Evolutionary conservation across 2,888 invertebrate genomes (phyloP).

Genomic region (Drosophila nigricruria): DNA sequence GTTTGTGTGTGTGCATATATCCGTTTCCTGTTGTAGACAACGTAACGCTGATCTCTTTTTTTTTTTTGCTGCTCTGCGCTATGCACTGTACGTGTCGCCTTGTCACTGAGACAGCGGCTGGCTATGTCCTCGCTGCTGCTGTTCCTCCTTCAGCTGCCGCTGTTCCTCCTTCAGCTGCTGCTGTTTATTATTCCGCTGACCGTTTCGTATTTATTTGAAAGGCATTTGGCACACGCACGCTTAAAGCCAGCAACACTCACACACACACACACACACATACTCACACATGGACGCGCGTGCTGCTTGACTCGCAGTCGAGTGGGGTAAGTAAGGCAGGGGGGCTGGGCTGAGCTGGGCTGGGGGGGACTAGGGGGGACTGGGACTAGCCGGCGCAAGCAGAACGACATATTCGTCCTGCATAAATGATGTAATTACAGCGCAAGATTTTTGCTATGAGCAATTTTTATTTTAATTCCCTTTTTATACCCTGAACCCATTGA

Average conservation of each 20-base stretch:
- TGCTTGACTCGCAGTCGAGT: constrained; percentile 34
- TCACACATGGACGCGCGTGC: constrained; percentile 46
- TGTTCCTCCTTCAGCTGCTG: too few relatives aligned
- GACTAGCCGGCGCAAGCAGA: constrained; percentile 59
- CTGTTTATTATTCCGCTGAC: constrained; percentile 82
- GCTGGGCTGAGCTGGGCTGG: too few relatives aligned
- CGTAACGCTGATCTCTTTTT: constrained; percentile 61
- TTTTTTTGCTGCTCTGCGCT: constrained; percentile 32
- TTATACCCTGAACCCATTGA: too few relatives aligned
- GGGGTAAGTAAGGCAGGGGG: not conserved
- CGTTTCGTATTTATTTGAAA: constrained; percentile 80
- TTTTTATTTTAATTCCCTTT: constrained; percentile 77
- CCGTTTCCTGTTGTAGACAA: constrained; percentile 63
- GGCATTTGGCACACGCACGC: constrained; percentile 71
- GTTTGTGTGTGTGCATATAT: constrained; percentile 40
- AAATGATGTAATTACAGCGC: constrained; percentile 84
- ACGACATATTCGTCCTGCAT: constrained; percentile 83
- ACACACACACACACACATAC: constrained; percentile 31
- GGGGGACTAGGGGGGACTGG: not conserved
- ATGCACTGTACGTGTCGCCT: constrained; percentile 65
- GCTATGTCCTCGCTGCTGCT: constrained; percentile 11
- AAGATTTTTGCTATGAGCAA: constrained; percentile 78
- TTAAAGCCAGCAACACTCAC: constrained; percentile 44
- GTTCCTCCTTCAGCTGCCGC: constrained; percentile 1
- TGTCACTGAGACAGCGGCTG: constrained; percentile 57